Evolutionary conservation across 2,797 vertebrate species (phyloP), one percentile per base, ranked within the genome.

Genomic region (Xyrichtys novacula): DNA sequence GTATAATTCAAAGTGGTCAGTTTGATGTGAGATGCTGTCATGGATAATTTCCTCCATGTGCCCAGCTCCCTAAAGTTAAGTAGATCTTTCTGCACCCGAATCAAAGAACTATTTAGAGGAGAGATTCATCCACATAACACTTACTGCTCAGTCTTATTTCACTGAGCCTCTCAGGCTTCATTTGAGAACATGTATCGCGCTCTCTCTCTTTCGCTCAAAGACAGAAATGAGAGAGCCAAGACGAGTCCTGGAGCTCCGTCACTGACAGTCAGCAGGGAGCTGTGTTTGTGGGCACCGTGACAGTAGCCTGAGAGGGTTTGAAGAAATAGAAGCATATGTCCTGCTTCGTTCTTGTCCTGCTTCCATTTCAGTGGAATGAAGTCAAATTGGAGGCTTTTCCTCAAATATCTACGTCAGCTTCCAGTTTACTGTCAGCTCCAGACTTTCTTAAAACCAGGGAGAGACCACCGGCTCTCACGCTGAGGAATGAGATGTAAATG

Each of bases 291-390:
- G 88, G 87, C 85, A 40, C 77, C 3, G 71, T 78, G 84, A 85
- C 85, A 83, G 84, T 28, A 62, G 74, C 84, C 84, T 47, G 49
- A 75, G 80, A 84, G 79, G 49, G 39, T 82, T 74, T 81, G 72
- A 76, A 80, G 85, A 73, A 73, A 82, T 58, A 76, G 62, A 85
- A 88, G 85, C 89, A 91, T 88, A 89, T 85, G 88, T 88, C 81
- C 75, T 61, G 78, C 70, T 81, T 89, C 79, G 64, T 81, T 57
- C 39, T 83, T 76, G 81, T 90, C 80, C 76, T 57, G 75, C 54
- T 85, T 86, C 83, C 79, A 82, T 75, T 70, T 67, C 40, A 34
- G 70, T 75, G 83, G 73, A 81, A 63, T 61, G 40, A 78, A 78
- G 81, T 84, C 82, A 84, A 63, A 65, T 84, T 88, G 81, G 79